These are phyloP conservation scores for Papilio aristodemus DNA, from an alignment of 1,140 invertebrate species.

Conservation along the genomic window DNA sequence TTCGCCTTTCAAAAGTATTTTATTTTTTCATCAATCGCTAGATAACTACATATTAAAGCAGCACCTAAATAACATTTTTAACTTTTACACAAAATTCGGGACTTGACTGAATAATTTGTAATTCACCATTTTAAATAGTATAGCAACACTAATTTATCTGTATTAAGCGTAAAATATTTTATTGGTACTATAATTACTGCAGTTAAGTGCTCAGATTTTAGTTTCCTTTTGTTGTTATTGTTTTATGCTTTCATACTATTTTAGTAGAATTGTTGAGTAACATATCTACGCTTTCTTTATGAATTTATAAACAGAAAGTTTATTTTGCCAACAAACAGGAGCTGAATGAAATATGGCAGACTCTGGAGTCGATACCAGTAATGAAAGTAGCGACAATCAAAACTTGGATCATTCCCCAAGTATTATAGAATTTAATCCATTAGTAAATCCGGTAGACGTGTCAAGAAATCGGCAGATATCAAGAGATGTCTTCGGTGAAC, in stretches of 20 bases:
- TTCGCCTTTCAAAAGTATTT: no score
- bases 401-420: conserved; percentile 74
- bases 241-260: conserved; percentile 13
- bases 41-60: no score
- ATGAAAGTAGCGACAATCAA: conserved; percentile 84
- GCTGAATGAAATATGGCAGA: conserved; percentile 73
- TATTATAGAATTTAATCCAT: conserved; percentile 70
- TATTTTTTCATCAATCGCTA: no score
- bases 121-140: no score
- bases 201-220: conserved; percentile 17
- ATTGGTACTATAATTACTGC: no score
- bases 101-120: no score
- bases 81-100: no score
- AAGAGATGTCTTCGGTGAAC: conserved; percentile 77
- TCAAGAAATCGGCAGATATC: conserved; percentile 76
- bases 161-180: no score
- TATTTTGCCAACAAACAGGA: background rate
- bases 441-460: conserved; percentile 70
- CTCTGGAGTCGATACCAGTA: conserved; percentile 85
- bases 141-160: no score
- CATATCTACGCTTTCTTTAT: background rate
- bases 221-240: background rate
- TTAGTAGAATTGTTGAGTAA: background rate
- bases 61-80: no score
- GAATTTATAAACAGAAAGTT: background rate